phyloP scores from a whole-genome alignment of 2,797 vertebrate species.

The Scolopax rusticola region DNA sequence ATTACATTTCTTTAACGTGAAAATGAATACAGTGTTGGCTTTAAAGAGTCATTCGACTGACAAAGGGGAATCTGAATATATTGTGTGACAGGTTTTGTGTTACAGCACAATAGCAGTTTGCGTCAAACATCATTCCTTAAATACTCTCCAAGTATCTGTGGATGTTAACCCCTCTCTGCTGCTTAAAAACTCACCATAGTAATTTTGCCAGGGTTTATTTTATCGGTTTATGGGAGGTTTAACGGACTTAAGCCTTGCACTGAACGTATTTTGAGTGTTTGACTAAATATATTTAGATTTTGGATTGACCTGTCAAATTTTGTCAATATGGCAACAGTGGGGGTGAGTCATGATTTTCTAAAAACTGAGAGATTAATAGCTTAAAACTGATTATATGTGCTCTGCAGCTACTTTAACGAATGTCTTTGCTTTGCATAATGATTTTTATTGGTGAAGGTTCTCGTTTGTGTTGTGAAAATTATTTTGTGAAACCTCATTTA shows the following conservation, averaged over 20 bases:
- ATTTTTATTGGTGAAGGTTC: background rate
- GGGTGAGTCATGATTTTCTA: background rate
- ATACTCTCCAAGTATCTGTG: background rate
- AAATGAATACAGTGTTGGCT: background rate
- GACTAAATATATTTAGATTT: background rate
- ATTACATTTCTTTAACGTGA: background rate
- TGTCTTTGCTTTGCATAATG: background rate
- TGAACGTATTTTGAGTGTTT: background rate
- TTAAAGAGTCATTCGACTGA: background rate
- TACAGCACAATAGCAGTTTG: background rate
- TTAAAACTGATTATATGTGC: background rate
- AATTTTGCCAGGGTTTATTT: background rate
- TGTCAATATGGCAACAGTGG: background rate
- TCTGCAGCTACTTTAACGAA: background rate
- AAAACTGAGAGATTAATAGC: background rate
- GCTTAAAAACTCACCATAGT: background rate
- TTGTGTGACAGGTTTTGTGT: background rate
- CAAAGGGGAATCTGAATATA: background rate
- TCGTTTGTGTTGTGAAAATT: background rate
- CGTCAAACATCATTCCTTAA: background rate
- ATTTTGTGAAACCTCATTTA: background rate
- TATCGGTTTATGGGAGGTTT: background rate
- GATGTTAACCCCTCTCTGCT: background rate
- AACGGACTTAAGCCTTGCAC: background rate
- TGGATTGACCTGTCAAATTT: background rate